These are phyloP conservation scores for Thalassaphorura encarpata DNA, from an alignment of 1,140 invertebrate genomes.

Conservation along the genomic window DNA sequence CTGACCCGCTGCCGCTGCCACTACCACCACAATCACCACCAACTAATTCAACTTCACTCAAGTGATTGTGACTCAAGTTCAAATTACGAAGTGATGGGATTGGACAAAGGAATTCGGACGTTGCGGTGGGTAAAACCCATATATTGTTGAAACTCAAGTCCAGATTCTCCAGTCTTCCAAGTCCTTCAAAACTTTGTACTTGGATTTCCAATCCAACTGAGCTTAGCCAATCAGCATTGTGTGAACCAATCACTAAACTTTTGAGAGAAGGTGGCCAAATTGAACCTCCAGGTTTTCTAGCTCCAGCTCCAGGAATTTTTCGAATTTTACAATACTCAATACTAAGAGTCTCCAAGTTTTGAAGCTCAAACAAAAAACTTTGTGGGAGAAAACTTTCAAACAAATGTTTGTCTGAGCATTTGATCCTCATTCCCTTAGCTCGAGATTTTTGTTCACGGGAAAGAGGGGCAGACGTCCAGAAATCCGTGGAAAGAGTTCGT, in stretches of 20 bases:
- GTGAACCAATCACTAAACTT: constrained; percentile 71
- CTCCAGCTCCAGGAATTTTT: too few relatives aligned
- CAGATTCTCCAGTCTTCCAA: constrained; percentile 56
- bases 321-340: constrained; percentile 70
- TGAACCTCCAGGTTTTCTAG: constrained; percentile 39
- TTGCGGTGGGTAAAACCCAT: constrained; percentile 54
- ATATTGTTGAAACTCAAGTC: constrained; percentile 83
- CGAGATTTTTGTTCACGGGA: constrained; percentile 48
- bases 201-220: constrained; percentile 70
- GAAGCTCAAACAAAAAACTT: constrained; percentile 57
- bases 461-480: constrained; percentile 34
- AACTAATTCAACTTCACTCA: constrained; percentile 56
- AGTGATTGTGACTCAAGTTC: constrained; percentile 69
- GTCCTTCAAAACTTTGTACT: constrained; percentile 62
- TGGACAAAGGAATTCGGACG: constrained; percentile 63
- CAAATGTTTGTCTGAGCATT: constrained; percentile 64
- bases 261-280: constrained; percentile 36
- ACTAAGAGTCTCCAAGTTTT: constrained; percentile 57
- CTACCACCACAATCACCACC: constrained; percentile 34
- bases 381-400: constrained; percentile 65
- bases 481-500: constrained; percentile 33
- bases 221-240: constrained; percentile 76
- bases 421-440: constrained; percentile 53
- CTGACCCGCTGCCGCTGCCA: constrained; percentile 18
- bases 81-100: constrained; percentile 60